Conservation (phyloP, 1,140 invertebrate genomes). For the Pseudomyrmex concolor region DNA sequence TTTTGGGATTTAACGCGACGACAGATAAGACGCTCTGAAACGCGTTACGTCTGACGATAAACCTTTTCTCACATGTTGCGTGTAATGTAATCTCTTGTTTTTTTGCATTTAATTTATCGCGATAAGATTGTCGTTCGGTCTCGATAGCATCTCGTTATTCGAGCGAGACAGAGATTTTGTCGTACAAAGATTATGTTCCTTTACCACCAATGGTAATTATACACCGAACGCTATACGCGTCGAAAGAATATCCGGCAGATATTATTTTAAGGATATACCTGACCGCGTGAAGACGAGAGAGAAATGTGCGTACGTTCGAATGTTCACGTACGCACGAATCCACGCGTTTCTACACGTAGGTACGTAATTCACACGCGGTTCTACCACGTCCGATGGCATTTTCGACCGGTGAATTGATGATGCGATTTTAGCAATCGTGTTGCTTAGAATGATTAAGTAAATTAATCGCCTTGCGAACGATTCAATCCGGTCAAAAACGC, state of each 20-base stretch:
- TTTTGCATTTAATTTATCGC: not conserved
- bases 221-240: not conserved
- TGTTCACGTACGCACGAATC: constrained; percentile 5
- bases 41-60: not conserved
- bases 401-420: no score
- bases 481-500: no score
- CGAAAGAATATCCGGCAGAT: not conserved
- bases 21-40: not conserved
- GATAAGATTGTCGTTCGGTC: constrained; percentile 1
- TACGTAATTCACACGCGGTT: no score
- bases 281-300: no score
- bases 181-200: no score
- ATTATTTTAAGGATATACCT: constrained; percentile 5
- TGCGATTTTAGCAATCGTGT: no score
- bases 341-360: no score
- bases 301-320: constrained; percentile 1
- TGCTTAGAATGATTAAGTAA: no score
- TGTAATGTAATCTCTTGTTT: constrained; percentile 10
- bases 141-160: not conserved
- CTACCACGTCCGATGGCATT: no score
- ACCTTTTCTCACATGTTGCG: not conserved
- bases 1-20: not conserved
- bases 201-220: not conserved
- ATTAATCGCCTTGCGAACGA: no score
- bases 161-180: no score